Percentiles rank a stretch among this genome's conserved stretches.
Evolutionary conservation across 2,113 vertebrate genomes (phyloP).

Genomic region (Megalops atlanticus): DNA sequence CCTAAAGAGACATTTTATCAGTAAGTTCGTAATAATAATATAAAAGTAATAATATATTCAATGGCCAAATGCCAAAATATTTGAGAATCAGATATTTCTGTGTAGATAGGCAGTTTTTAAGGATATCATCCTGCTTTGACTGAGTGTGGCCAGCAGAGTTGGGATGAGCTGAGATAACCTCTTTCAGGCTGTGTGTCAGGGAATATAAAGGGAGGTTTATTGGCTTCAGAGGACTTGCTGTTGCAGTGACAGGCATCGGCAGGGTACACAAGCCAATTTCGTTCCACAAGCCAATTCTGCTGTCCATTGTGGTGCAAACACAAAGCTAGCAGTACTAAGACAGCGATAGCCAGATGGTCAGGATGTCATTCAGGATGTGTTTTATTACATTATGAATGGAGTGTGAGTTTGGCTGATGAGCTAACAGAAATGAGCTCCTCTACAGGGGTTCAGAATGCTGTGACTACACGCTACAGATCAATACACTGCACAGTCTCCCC

Average conservation of each 20-base stretch:
- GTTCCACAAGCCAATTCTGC: slow-evolving; percentile 19
- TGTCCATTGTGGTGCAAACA: slow-evolving; percentile 28
- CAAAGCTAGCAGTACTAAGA: slow-evolving; percentile 25
- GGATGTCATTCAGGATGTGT: neutral
- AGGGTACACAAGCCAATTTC: slow-evolving; percentile 27
- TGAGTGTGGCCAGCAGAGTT: neutral
- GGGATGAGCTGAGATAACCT: neutral
- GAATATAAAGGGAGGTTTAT: neutral
- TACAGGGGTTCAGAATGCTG: neutral
- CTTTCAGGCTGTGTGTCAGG: neutral
- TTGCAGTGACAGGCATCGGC: neutral
- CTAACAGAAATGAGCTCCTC: too few species aligned
- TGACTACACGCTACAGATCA: neutral
- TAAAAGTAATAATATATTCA: too few species aligned
- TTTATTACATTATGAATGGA: neutral
- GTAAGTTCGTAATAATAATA: too few species aligned
- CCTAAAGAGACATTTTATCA: too few species aligned
- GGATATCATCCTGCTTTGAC: too few species aligned
- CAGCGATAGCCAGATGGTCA: slow-evolving; percentile 8
- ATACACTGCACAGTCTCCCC: neutral
- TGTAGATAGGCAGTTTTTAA: too few species aligned
- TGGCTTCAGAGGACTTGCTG: neutral
- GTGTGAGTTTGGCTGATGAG: neutral
- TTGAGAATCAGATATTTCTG: too few species aligned
- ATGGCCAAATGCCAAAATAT: too few species aligned